Conservation (phyloP, 2,888 invertebrate genomes). For the Mimas tiliae region DNA sequence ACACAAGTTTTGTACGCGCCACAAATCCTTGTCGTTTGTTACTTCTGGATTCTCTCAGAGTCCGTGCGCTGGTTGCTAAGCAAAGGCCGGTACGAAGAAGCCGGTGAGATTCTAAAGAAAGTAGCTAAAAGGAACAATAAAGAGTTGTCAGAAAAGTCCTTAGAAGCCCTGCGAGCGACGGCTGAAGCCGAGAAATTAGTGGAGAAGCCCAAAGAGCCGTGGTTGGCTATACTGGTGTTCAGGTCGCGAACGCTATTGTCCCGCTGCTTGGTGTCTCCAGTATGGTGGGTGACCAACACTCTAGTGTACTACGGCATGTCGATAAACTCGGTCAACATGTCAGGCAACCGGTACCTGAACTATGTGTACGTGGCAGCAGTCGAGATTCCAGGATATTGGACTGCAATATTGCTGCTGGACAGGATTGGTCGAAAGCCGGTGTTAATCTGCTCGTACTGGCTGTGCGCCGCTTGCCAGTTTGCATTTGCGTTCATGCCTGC, state of each 20-base stretch:
- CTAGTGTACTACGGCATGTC: conserved; percentile 89
- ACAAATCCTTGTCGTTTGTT: conserved; percentile 87
- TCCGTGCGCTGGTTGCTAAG: conserved; percentile 91
- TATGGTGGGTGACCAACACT: conserved; percentile 89
- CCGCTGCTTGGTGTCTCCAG: conserved; percentile 71
- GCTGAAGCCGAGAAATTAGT: conserved; percentile 61
- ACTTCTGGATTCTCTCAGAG: conserved; percentile 90
- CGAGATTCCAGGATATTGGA: conserved; percentile 89
- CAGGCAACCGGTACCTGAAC: conserved; percentile 88
- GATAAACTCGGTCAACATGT: conserved; percentile 87
- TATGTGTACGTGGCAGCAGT: conserved; percentile 87
- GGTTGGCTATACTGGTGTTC: conserved; percentile 64
- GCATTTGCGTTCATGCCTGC: conserved; percentile 84
- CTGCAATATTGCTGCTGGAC: conserved; percentile 87
- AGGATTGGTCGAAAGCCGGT: conserved; percentile 86
- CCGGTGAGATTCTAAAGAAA: conserved; percentile 85
- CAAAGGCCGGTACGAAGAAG: conserved; percentile 87
- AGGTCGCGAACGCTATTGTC: conserved; percentile 59
- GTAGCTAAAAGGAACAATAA: conserved; percentile 87
- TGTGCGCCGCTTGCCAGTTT: conserved; percentile 87
- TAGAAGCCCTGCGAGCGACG: conserved; percentile 67
- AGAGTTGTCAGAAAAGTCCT: conserved; percentile 80
- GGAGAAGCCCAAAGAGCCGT: conserved; percentile 53
- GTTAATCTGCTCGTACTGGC: conserved; percentile 84
- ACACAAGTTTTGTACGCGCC: conserved; percentile 89